Evolutionary conservation across 2,888 invertebrate species (phyloP), one percentile per base, ranked within the genome.

Genomic region (Sphaeridia pumilis): DNA sequence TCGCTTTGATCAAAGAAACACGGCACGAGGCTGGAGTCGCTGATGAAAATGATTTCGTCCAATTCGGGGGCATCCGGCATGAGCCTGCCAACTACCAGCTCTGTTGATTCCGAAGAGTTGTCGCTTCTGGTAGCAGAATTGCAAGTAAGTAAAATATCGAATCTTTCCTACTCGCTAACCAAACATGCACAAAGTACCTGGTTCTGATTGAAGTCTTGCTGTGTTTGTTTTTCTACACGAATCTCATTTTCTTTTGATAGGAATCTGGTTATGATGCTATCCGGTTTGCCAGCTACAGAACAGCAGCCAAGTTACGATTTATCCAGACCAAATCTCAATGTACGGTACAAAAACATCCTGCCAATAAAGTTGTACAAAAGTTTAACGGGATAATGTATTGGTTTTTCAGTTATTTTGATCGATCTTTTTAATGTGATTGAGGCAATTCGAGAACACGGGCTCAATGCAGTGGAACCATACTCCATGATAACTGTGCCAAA

Each of bases 401-500:
- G 59, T 63, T 55, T 77, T 78, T 54, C 75, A 92, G 92, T 93
- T 70, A 88, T 94, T 72, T 81, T 90, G 63, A 89, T 98, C 63
- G 97, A 97, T 74, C 94, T 98, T 67, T 97, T 95, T 95, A 97
- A 97, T 72, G 90, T 97, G 50, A 97, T 97, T 66, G 97, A 98
- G 73, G 93, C 95, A 38, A 95, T 97, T 72, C 80, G 97, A 46
- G 97, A 97, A 72, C 94, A 95, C 71, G 93, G 94, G 38, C 78
- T 98, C 41, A 95, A 95, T 72, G 89, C 92, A 0, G 71, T 94
- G 61, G 93, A 94, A 68, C 87, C 88, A 1, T 82, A 84, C 46
- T 84, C 84, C 49, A 86, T 87, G 70, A 80, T 89, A 52, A 87
- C 87, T 68, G 87, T 88, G 44, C 87, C 92, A 0, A 78, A 93